Conservation (phyloP, 2,113 vertebrate species). For the Hystrix cristata region DNA sequence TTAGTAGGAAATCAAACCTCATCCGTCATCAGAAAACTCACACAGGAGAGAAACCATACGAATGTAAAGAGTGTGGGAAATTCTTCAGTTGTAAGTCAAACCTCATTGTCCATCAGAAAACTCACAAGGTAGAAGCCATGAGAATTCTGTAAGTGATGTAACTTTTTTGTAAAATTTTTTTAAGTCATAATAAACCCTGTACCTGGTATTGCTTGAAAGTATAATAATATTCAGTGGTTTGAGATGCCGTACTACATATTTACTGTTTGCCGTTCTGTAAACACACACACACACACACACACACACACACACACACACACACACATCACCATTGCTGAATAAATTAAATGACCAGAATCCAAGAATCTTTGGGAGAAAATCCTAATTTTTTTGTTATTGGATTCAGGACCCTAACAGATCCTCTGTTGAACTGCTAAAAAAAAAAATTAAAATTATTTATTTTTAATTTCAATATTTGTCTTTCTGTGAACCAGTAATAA, state of each 20-base stretch:
- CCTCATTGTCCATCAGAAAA: constrained; percentile 85
- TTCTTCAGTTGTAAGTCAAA: constrained; percentile 87
- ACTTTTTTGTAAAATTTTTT: constrained; percentile 3
- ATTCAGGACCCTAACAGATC: neutral
- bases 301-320: neutral
- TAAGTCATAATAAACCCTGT: constrained; percentile 57
- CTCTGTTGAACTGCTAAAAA: constrained; percentile 44
- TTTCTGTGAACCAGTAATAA: constrained; percentile 37
- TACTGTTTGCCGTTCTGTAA: constrained; percentile 19
- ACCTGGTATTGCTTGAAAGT: constrained; percentile 45
- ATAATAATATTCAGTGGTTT: constrained; percentile 46
- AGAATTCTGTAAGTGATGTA: constrained; percentile 62
- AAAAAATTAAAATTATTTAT: neutral
- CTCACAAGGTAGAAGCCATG: constrained; percentile 78
- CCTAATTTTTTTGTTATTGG: neutral
- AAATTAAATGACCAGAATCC: constrained; percentile 48
- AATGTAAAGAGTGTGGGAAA: constrained; percentile 85
- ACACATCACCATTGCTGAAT: neutral
- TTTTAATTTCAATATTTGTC: constrained; percentile 25
- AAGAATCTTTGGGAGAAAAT: constrained; percentile 49
- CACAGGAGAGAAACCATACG: constrained; percentile 86
- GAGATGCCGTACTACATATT: neutral
- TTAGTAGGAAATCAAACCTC: constrained; percentile 85
- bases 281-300: neutral
- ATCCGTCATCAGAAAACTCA: constrained; percentile 87